Conservation (phyloP, 2,797 vertebrate genomes). For the Threskiornis aethiopicus region DNA sequence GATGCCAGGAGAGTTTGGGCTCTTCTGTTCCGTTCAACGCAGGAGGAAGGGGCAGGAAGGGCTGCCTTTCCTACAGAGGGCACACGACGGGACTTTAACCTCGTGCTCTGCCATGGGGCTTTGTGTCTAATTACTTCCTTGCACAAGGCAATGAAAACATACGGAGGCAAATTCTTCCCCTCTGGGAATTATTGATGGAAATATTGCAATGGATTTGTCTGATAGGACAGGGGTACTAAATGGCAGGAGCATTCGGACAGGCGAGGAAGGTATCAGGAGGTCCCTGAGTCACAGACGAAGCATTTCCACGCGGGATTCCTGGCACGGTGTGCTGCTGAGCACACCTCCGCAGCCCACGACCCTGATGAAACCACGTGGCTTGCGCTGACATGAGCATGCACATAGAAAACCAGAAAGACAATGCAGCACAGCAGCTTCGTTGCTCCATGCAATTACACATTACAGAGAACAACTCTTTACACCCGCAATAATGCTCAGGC, state of each 20-base stretch:
- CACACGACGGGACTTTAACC: neutral
- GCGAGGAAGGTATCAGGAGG: neutral
- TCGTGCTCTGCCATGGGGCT: neutral
- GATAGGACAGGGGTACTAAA: neutral
- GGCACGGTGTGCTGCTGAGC: neutral
- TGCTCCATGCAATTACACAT: neutral
- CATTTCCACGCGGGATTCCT: neutral
- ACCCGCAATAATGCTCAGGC: neutral
- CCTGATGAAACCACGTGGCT: rapidly evolving
- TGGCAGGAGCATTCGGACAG: neutral
- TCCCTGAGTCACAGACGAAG: neutral
- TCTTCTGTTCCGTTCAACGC: neutral
- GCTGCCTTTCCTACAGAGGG: neutral
- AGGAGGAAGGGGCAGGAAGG: neutral
- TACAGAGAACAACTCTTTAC: neutral
- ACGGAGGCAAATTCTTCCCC: neutral
- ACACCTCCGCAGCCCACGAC: neutral
- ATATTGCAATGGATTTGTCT: neutral
- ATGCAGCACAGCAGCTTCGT: neutral
- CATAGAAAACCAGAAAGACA: neutral
- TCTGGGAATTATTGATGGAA: neutral
- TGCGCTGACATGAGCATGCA: neutral
- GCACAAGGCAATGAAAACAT: neutral
- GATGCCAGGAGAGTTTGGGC: neutral
- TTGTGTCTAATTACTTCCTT: neutral